Conservation (phyloP, 2,888 invertebrate species). For the Merodon equestris region DNA sequence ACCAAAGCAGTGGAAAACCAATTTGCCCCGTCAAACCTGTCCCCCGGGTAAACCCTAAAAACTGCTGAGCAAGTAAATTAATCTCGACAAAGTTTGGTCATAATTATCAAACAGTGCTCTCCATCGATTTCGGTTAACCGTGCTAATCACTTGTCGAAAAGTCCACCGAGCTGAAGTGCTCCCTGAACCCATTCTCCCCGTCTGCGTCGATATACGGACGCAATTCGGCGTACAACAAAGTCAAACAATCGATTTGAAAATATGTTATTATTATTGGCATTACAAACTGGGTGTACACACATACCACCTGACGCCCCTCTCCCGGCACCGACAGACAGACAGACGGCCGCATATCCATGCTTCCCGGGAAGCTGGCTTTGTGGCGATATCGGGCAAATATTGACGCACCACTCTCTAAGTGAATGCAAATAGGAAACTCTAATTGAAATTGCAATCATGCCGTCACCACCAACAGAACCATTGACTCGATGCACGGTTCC, state of each 20-base stretch:
- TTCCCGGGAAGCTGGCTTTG: constrained; percentile 48
- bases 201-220: constrained; percentile 1
- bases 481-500: background rate
- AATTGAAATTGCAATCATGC: constrained; percentile 69
- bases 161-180: background rate
- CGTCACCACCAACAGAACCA: background rate
- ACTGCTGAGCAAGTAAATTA: constrained; percentile 31
- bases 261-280: constrained; percentile 42
- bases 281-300: constrained; percentile 12
- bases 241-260: constrained; percentile 52
- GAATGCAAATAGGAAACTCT: constrained; percentile 66
- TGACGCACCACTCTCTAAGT: constrained; percentile 66
- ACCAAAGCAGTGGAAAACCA: constrained; percentile 22
- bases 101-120: constrained; percentile 35
- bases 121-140: constrained; percentile 21
- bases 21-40: background rate
- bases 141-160: constrained; percentile 24
- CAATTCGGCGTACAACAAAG: too few species aligned
- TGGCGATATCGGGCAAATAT: constrained; percentile 55
- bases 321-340: background rate
- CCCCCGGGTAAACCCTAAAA: background rate
- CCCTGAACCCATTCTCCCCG: background rate
- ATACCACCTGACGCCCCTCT: background rate
- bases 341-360: constrained; percentile 3
- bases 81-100: constrained; percentile 27